These are phyloP conservation scores for Melopsittacus undulatus DNA, from an alignment of 2,797 vertebrate species.

Conservation along the genomic window DNA sequence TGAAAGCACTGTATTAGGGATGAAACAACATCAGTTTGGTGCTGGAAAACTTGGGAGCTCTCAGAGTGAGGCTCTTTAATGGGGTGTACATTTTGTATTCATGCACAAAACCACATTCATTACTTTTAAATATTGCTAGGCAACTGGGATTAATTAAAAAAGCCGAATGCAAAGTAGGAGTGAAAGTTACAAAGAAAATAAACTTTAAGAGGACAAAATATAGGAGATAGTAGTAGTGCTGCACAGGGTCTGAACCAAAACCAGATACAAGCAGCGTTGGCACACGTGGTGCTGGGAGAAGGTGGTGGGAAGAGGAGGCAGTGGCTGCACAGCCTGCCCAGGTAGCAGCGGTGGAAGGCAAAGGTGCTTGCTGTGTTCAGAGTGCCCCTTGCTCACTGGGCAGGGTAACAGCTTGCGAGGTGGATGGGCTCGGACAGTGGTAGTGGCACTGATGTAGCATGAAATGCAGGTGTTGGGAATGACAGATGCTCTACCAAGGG, in stretches of 20 bases:
- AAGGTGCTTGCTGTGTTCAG: background rate
- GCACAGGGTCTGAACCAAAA: background rate
- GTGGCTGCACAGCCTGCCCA: fast-evolving
- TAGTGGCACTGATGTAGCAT: fast-evolving
- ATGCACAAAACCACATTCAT: background rate
- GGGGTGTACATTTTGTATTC: background rate
- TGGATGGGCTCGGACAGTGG: background rate
- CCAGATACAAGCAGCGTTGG: fast-evolving
- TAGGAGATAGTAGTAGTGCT: background rate
- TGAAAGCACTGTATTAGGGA: background rate
- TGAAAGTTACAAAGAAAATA: background rate
- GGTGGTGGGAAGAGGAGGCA: background rate
- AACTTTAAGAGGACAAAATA: background rate
- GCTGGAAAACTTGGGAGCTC: background rate
- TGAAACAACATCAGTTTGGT: background rate
- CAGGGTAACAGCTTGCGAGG: background rate
- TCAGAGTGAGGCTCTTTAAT: background rate
- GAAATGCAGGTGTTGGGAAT: background rate
- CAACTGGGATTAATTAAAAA: background rate
- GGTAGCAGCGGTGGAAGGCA: fast-evolving
- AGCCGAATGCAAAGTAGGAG: background rate
- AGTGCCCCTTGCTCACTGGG: fast-evolving
- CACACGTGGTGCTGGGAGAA: background rate
- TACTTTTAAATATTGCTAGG: background rate
- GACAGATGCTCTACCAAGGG: background rate